A percentile compares a stretch with the other conserved stretches of the same genome.
Conservation (phyloP, 2,888 invertebrate species). For the Philopedon plagiatum region DNA sequence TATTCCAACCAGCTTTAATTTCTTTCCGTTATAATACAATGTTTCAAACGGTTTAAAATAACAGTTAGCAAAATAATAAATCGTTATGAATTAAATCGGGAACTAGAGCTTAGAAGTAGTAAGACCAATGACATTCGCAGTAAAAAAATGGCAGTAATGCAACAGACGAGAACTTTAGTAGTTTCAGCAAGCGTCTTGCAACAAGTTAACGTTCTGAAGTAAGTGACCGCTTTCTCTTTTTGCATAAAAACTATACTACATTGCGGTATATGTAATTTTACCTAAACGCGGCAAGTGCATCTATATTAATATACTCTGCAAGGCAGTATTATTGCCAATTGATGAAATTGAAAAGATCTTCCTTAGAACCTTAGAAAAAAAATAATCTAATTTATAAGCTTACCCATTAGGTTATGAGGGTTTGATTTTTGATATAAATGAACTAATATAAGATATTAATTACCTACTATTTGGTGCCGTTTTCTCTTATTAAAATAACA, state of each 20-base stretch:
- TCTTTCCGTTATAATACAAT: neutral
- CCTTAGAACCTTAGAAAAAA: too few species aligned
- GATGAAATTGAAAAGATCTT: too few species aligned
- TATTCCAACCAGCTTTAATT: neutral
- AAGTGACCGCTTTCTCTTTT: conserved; percentile 12
- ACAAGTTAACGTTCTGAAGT: conserved; percentile 3
- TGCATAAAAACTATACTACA: neutral
- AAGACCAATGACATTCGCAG: conserved; percentile 1
- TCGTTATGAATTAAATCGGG: neutral
- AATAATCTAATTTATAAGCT: too few species aligned
- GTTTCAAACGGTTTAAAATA: neutral
- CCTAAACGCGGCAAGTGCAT: too few species aligned
- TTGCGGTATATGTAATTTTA: neutral
- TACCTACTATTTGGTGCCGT: too few species aligned
- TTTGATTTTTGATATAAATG: too few species aligned
- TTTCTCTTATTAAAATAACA: too few species aligned
- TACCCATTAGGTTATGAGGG: too few species aligned
- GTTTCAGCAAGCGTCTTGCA: neutral
- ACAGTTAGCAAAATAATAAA: neutral
- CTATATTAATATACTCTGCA: too few species aligned
- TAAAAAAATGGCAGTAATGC: conserved; percentile 6
- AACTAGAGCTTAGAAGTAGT: neutral
- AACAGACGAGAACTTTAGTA: neutral
- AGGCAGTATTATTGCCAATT: too few species aligned
- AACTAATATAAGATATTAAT: too few species aligned